A percentile compares a stretch with the other conserved stretches of the same genome.
Evolutionary conservation across 2,113 vertebrate genomes (phyloP).

Genomic region (Tricholaema leucomelas): DNA sequence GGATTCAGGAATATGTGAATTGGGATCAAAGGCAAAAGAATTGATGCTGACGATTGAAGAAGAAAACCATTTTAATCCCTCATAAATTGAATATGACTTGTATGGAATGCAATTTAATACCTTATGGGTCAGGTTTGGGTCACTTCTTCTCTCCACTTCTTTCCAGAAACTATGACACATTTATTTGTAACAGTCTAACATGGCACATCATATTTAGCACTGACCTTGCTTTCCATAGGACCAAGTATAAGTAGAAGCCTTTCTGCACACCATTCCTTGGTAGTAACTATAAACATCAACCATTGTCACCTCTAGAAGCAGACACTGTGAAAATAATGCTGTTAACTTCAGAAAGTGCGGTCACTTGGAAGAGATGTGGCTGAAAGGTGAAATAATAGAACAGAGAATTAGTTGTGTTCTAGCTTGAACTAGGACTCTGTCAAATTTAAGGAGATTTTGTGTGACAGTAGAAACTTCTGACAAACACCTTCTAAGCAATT

Average conservation of each 20-base stretch:
- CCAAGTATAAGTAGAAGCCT: not conserved
- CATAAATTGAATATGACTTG: no score
- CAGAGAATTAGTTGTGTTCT: not conserved
- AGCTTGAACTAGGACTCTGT: not conserved
- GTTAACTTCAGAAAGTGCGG: not conserved
- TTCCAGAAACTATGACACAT: no score
- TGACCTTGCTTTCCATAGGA: no score
- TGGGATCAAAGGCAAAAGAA: not conserved
- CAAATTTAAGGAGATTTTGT: not conserved
- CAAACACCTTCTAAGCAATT: not conserved
- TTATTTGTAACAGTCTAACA: no score
- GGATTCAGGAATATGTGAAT: no score
- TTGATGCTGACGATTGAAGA: no score
- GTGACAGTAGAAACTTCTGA: not conserved
- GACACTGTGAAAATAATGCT: not conserved
- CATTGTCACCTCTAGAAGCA: not conserved
- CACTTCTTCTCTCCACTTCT: no score
- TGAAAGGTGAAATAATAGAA: not conserved
- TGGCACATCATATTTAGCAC: no score
- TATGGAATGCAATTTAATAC: no score
- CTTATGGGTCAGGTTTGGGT: no score
- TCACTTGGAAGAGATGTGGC: not conserved
- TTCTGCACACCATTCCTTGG: not conserved
- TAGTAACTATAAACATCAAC: not conserved
- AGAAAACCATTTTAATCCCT: no score